Evolutionary conservation across 2,113 vertebrate genomes (phyloP), one percentile per base, ranked within the genome.

Genomic region (Equus przewalskii): DNA sequence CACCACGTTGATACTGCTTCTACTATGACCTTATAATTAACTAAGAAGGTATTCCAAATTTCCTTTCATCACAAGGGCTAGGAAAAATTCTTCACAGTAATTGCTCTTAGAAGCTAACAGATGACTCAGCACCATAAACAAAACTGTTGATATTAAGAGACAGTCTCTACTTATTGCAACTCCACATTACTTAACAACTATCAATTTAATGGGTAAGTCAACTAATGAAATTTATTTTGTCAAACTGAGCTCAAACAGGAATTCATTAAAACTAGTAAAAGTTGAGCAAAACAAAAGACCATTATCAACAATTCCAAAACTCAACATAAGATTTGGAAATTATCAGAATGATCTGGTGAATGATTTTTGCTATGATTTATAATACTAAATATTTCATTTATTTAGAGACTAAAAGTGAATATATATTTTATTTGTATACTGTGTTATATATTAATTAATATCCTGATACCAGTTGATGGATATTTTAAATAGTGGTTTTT

Each of bases 251-350:
- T 92, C 54, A 65, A 92, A 72, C 3, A 95, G n/a, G 18, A 78
- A 82, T 69, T 91, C 44, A 72, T 41, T 64, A 89, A 97, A 95
- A 26, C 44, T 75, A 81, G 46, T 83, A 78, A 70, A 78, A 84
- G 26, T 16, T 28, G 92, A 75, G 36, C 58, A 65, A 87, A 88
- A 85, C 65, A 64, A 73, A 90, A 72, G 3, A 64, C 22, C 44
- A 46, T 56, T 56, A 72, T 70, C 46, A 89, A 12, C 51, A 84
- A 79, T 84, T 73, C 36, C 14, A 84, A 95, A 95, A 85, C 54
- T 92, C 56, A 92, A 64, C 5, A 8, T 69, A 67, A 94, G 5
- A 91, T 88, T 9, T 92, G n/a, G 33, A 96, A 91, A 88, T 88
- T 54, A 67, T 54, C 36, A 88, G 33, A 78, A 88, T 95, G 62